Conservation (phyloP, 1,140 invertebrate species). For the Drosophila pruinosa region DNA sequence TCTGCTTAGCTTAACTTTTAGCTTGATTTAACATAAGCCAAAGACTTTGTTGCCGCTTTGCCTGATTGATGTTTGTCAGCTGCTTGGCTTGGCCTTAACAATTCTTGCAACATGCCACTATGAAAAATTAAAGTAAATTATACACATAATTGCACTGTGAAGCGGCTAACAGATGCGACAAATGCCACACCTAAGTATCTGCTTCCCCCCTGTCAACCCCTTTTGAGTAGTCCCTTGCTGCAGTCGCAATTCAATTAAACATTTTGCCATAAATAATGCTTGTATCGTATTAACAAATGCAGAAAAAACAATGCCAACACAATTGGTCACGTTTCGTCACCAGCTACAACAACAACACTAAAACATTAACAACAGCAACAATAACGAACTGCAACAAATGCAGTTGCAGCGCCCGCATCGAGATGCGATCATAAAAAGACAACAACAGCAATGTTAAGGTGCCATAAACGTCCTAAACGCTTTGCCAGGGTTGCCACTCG, state of each 20-base stretch:
- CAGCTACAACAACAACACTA: slow-evolving; percentile 16
- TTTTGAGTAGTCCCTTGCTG: not conserved
- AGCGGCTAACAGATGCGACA: slow-evolving; percentile 44
- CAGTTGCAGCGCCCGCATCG: slow-evolving; percentile 54
- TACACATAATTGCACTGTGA: slow-evolving; percentile 56
- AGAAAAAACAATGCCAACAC: slow-evolving; percentile 37
- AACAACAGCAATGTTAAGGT: slow-evolving; percentile 41
- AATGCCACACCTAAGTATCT: slow-evolving; percentile 13
- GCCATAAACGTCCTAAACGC: slow-evolving; percentile 31
- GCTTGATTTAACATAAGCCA: slow-evolving; percentile 20
- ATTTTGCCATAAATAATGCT: slow-evolving; percentile 58
- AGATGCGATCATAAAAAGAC: slow-evolving; percentile 54
- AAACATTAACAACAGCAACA: slow-evolving; percentile 24
- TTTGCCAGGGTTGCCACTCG: slow-evolving; percentile 17
- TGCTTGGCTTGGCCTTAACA: slow-evolving; percentile 54
- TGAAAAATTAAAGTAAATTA: slow-evolving; percentile 72
- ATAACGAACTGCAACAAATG: slow-evolving; percentile 28
- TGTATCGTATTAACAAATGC: slow-evolving; percentile 36
- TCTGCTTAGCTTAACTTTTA: slow-evolving; percentile 70
- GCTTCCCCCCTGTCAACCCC: not conserved
- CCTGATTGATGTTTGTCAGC: slow-evolving; percentile 79
- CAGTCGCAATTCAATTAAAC: slow-evolving; percentile 71
- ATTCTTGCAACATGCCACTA: slow-evolving; percentile 50
- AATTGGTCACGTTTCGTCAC: slow-evolving; percentile 74
- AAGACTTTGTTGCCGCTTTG: slow-evolving; percentile 5